Evolutionary conservation across 1,140 invertebrate genomes (phyloP).

Genomic region (Trichoplusia ni): DNA sequence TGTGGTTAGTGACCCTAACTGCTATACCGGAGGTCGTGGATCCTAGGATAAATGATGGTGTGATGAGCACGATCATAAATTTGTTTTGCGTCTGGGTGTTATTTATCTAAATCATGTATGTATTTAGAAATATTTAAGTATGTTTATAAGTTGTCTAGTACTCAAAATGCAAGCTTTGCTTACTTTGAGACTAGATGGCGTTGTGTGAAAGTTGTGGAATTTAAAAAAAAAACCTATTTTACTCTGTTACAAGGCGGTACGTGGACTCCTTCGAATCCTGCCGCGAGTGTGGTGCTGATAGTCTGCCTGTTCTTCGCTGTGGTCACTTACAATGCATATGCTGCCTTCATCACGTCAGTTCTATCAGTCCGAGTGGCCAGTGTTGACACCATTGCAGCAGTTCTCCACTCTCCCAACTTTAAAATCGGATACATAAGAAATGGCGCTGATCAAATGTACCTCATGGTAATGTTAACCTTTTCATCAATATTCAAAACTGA

Average conservation of each 20-base stretch:
- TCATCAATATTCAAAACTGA: too few species aligned
- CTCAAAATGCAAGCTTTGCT: too few species aligned
- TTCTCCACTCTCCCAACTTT: constrained; percentile 81
- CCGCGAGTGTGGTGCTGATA: constrained; percentile 83
- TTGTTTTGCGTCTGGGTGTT: too few species aligned
- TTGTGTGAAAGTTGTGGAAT: too few species aligned
- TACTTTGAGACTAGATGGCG: too few species aligned
- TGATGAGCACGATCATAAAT: too few species aligned
- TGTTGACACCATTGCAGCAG: constrained; percentile 82
- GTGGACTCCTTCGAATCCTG: constrained; percentile 81
- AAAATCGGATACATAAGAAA: constrained; percentile 83
- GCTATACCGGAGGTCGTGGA: too few species aligned
- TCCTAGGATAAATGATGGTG: too few species aligned
- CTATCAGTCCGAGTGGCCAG: constrained; percentile 83
- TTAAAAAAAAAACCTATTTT: background rate
- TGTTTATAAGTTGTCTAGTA: too few species aligned
- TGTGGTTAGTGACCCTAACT: too few species aligned
- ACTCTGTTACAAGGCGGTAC: constrained; percentile 77
- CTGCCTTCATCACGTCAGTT: constrained; percentile 85
- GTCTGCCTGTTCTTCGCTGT: constrained; percentile 83
- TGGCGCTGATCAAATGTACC: constrained; percentile 79
- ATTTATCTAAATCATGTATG: too few species aligned
- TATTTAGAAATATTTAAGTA: too few species aligned
- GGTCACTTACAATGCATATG: constrained; percentile 84
- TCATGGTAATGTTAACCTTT: constrained; percentile 63